A percentile compares a stretch with the other conserved stretches of the same genome.
phyloP scores from a whole-genome alignment of 2,113 vertebrate species.

The Hemiscyllium ocellatum region DNA sequence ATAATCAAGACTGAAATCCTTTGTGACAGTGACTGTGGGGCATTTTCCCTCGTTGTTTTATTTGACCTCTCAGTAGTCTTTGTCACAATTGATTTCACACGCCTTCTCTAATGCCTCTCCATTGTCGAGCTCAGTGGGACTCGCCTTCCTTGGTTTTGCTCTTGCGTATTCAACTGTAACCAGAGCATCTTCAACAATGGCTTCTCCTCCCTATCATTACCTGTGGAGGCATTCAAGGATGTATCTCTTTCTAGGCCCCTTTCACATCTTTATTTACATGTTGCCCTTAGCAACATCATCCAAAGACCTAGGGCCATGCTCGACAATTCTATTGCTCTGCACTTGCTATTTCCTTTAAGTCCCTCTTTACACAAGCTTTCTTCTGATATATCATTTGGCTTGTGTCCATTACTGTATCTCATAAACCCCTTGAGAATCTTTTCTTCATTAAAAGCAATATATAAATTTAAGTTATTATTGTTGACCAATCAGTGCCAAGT shows the following conservation, averaged over 20 bases:
- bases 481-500: too few species aligned
- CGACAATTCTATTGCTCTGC: not conserved
- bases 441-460: too few species aligned
- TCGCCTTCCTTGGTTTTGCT: not conserved
- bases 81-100: not conserved
- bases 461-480: too few species aligned
- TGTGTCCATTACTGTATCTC: not conserved
- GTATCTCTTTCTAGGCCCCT: not conserved
- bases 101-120: not conserved
- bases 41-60: not conserved
- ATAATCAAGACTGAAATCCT: not conserved
- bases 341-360: not conserved
- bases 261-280: not conserved
- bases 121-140: not conserved
- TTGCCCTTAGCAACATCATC: not conserved
- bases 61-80: not conserved
- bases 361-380: not conserved
- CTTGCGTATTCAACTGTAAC: not conserved
- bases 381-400: not conserved
- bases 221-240: not conserved
- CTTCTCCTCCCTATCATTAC: not conserved
- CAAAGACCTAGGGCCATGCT: not conserved
- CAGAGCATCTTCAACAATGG: not conserved
- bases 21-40: not conserved
- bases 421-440: too few species aligned